Evolutionary conservation across 2,797 vertebrate species (phyloP), one percentile per base, ranked within the genome.

Genomic region (Ctenochaetus hawaiiensis): DNA sequence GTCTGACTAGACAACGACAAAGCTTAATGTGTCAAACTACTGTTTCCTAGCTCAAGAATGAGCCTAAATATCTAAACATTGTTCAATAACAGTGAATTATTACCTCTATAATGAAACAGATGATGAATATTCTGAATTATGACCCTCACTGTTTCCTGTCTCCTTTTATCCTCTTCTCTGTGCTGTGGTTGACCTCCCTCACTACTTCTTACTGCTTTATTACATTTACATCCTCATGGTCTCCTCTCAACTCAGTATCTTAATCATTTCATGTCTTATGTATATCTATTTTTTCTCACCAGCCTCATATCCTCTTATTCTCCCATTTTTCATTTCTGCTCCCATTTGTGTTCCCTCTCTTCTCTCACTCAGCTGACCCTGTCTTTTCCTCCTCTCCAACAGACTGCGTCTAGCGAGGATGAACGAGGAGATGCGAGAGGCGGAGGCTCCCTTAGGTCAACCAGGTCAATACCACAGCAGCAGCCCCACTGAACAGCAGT

Each of bases 361-460:
- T 49, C 3, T 22, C 0, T 69, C 18, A 13, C n/a, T 30, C 47
- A 30, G 39, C 66, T 62, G 8, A 18, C 44, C 30, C 8, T 11
- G 37, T 56, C 20, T 23, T 41, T 41, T 11, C 17, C 16, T 23
- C 17, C 16, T 26, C 18, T 37, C 0, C 47, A 26, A 4, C 85
- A 99, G 98, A 92, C 93, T 99, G 86, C 97, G 98, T 72, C 94
- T 99, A 78, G 98, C 98, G 0, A 95, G 98, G 66, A 99, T 99
- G 98, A 98, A 99, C 0, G 98, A 99, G 92, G 98, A 99, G 86
- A 99, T 99, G 98, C 93, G 98, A 0, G 97, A 99, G 85, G 96
- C 97, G 0, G 98, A 99, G 81, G 95, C 96, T 0, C 95, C 96
- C 0, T 89, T 97, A 2, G 97, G 97, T 75, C 98, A 98, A 83